Base-by-base conservation (phyloP, 2,888 invertebrate species). In the Myathropa florea region DNA sequence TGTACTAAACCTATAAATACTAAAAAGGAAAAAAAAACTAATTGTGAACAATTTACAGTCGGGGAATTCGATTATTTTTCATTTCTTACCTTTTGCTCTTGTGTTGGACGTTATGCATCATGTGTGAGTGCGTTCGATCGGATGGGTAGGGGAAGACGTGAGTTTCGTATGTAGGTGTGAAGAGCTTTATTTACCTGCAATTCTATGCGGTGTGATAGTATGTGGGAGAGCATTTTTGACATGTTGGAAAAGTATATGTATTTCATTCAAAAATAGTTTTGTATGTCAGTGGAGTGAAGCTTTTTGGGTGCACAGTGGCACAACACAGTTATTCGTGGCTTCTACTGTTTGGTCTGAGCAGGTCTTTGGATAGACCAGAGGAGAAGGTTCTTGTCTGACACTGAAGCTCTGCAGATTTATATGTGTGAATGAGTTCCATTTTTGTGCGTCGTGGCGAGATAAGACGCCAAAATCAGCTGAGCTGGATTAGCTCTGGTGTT, bases 281-380 rank as follows among this genome's bases (percentile, higher is more conserved):
- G 61, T 84, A 71, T 84, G 84, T 84, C 84, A 84, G 76, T 84
- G 76, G 84, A 84, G 84, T 84, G 81, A 81, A 81, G 67, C 79
- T 83, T 79, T 73, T 73, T 3, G 4, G 59, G 12, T 67, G 80
- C 80, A 55, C 61, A 73, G 72, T 60, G 72, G 57, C 65, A 60
- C 68, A 81, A 33, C 64, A 70, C 64, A 75, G 68, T 64, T 68
- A 70, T 46, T 57, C 70, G 63, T 59, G 21, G 39, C 26, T 26
- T 61, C 28, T 59, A n/a, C 53, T 46, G 59, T 18, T 24, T 65
- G n/a, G 10, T 33, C 30, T 6, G 28, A 33, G 59, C 23, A 33
- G 28, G 68, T 46, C 26, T 30, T 30, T 23, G 21, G 18, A 21
- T 4, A 59, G 33, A 9, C 23, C 21, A 28, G 33, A 57, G 26